Evolutionary conservation across 2,797 vertebrate genomes (phyloP).

Genomic region (Enteromius anoplus): DNA sequence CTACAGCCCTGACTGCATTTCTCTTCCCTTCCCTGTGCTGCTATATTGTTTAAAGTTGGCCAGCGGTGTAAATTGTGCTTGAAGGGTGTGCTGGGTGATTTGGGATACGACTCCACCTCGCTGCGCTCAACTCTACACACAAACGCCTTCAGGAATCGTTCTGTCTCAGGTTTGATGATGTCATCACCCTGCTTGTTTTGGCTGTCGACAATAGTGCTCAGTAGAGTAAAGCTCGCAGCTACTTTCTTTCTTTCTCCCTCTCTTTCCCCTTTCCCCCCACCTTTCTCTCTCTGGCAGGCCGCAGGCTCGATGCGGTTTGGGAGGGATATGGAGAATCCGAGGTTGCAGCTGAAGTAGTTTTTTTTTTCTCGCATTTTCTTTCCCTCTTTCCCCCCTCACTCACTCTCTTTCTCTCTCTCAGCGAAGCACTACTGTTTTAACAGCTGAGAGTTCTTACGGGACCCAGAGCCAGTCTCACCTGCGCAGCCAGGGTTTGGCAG

Average conservation of each 20-base stretch:
- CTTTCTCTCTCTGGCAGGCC: conserved; percentile 72
- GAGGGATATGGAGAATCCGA: conserved; percentile 80
- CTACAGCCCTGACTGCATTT: conserved; percentile 23
- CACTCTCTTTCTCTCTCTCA: conserved; percentile 70
- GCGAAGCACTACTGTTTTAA: conserved; percentile 81
- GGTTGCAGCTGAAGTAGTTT: conserved; percentile 70
- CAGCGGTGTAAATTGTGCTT: conserved; percentile 44
- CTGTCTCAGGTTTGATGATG: conserved; percentile 80
- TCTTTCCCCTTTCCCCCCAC: conserved; percentile 61
- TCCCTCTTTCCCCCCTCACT: conserved; percentile 71
- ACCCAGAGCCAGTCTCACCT: conserved; percentile 79
- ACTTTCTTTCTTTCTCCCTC: conserved; percentile 59
- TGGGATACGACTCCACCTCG: conserved; percentile 52
- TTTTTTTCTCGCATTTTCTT: conserved; percentile 66
- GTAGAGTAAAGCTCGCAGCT: conserved; percentile 61
- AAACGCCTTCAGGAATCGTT: conserved; percentile 60
- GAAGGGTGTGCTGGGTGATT: conserved; percentile 55
- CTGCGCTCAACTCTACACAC: conserved; percentile 52
- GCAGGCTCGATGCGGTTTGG: conserved; percentile 81
- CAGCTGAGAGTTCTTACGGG: conserved; percentile 85
- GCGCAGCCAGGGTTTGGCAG: conserved; percentile 70
- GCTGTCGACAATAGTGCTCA: conserved; percentile 72
- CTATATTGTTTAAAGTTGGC: conserved; percentile 47
- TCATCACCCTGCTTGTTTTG: conserved; percentile 79
- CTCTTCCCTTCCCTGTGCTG: conserved; percentile 39